Percentiles rank a stretch among this genome's conserved stretches.
These are phyloP conservation scores for Drosophila diplacantha DNA, from an alignment of 2,888 invertebrate species.

Conservation along the genomic window DNA sequence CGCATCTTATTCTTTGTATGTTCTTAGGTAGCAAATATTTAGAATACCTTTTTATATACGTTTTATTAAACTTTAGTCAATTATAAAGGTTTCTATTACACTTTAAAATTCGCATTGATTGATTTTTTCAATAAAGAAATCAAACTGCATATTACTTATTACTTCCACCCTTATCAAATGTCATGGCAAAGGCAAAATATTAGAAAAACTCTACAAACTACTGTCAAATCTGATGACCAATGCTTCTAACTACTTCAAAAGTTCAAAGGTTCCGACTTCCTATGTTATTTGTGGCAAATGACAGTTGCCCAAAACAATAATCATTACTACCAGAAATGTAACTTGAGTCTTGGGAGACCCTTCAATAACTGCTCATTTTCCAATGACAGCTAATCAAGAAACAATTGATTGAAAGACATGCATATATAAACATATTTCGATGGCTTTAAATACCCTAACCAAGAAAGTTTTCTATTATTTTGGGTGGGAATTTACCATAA, in stretches of 20 bases:
- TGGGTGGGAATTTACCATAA: background rate
- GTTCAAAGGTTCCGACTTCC: background rate
- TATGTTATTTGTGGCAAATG: background rate
- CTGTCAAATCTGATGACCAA: conserved; percentile 1
- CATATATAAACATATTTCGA: background rate
- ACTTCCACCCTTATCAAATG: background rate
- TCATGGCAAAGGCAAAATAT: background rate
- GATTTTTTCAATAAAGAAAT: background rate
- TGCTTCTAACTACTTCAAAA: background rate
- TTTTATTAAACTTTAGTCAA: too few species aligned
- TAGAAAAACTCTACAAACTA: background rate
- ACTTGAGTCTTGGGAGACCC: background rate
- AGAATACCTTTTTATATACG: too few species aligned
- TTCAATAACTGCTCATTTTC: background rate
- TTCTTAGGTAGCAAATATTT: too few species aligned
- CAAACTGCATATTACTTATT: background rate
- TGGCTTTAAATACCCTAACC: background rate
- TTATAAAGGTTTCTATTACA: too few species aligned
- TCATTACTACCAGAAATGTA: background rate
- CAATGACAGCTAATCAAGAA: background rate
- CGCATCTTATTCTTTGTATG: too few species aligned
- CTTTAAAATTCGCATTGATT: too few species aligned
- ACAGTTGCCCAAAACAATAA: conserved; percentile 1
- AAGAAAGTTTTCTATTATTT: background rate
- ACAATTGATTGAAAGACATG: background rate